These are phyloP conservation scores for Holothuria scabra DNA, from an alignment of 53 echinoderm and acorn worm genomes.

Conservation along the genomic window DNA sequence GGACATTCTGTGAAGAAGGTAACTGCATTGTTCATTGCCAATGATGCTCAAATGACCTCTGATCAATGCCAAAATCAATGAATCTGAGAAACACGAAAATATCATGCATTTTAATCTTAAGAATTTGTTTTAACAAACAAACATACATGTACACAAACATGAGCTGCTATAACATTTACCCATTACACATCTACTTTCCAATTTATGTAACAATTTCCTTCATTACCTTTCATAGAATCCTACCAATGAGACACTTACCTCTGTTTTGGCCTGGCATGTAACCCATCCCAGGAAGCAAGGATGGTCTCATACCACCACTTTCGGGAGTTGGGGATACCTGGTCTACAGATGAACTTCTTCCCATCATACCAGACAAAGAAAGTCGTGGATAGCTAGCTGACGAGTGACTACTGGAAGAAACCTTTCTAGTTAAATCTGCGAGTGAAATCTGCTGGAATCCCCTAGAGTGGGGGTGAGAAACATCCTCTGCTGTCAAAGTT, in stretches of 20 bases:
- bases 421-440: slow-evolving; percentile 14
- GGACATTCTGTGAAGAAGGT: too few relatives aligned
- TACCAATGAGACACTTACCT: background rate
- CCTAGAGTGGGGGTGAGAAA: background rate
- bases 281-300: slow-evolving; percentile 10
- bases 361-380: background rate
- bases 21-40: too few relatives aligned
- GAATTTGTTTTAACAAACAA: too few relatives aligned
- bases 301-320: slow-evolving; percentile 1
- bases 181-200: too few relatives aligned
- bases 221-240: background rate
- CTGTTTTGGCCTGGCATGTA: slow-evolving; percentile 32
- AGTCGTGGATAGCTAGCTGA: slow-evolving; percentile 5
- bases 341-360: slow-evolving; percentile 34
- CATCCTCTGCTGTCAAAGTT: background rate
- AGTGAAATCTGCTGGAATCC: slow-evolving; percentile 37
- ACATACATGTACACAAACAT: too few relatives aligned
- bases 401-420: slow-evolving; percentile 13
- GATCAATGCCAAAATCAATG: too few relatives aligned
- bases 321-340: slow-evolving; percentile 17
- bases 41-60: too few relatives aligned
- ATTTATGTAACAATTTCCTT: background rate
- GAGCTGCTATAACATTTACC: too few relatives aligned
- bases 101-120: too few relatives aligned
- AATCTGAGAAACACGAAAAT: too few relatives aligned